Evolutionary conservation across 2,888 invertebrate species (phyloP).

Genomic region (Hermaeophaga mercurialis): DNA sequence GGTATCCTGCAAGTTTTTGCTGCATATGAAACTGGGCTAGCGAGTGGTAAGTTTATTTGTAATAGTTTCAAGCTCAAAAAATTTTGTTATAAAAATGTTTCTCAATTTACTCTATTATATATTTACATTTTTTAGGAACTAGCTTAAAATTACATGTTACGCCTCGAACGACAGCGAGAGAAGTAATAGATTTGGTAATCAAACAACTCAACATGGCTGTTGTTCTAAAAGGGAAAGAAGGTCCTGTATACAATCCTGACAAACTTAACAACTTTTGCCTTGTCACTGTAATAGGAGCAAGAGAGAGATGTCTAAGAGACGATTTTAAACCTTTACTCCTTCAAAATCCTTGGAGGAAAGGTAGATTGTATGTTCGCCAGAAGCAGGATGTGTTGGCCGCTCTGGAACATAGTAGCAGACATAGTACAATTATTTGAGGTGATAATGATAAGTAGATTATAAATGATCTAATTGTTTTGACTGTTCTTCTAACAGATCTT

Average conservation of each 20-base stretch:
- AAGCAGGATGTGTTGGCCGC: slow-evolving; percentile 90
- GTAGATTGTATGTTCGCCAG: slow-evolving; percentile 88
- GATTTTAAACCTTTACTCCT: slow-evolving; percentile 92
- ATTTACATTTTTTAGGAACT: slow-evolving; percentile 59
- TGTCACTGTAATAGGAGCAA: slow-evolving; percentile 93
- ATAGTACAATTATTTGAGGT: slow-evolving; percentile 70
- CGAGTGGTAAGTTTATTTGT: slow-evolving; percentile 65
- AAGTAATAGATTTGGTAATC: slow-evolving; percentile 94
- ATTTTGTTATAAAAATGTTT: no score
- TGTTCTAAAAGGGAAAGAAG: slow-evolving; percentile 81
- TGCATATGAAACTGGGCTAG: slow-evolving; percentile 94
- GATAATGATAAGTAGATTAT: background rate
- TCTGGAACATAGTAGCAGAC: slow-evolving; percentile 84
- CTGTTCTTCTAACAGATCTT: no score
- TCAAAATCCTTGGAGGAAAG: slow-evolving; percentile 96
- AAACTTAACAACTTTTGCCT: slow-evolving; percentile 89
- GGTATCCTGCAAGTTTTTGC: slow-evolving; percentile 80
- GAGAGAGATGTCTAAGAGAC: slow-evolving; percentile 91
- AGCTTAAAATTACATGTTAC: slow-evolving; percentile 94
- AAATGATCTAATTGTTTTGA: background rate
- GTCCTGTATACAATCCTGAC: slow-evolving; percentile 84
- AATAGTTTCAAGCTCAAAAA: no score
- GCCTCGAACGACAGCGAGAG: slow-evolving; percentile 88
- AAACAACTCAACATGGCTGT: slow-evolving; percentile 95
- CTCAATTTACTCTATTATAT: background rate